A percentile compares a stretch with the other conserved stretches of the same genome.
These are phyloP conservation scores for Noturus placidus DNA, from an alignment of 2,113 vertebrate genomes.

Conservation along the genomic window DNA sequence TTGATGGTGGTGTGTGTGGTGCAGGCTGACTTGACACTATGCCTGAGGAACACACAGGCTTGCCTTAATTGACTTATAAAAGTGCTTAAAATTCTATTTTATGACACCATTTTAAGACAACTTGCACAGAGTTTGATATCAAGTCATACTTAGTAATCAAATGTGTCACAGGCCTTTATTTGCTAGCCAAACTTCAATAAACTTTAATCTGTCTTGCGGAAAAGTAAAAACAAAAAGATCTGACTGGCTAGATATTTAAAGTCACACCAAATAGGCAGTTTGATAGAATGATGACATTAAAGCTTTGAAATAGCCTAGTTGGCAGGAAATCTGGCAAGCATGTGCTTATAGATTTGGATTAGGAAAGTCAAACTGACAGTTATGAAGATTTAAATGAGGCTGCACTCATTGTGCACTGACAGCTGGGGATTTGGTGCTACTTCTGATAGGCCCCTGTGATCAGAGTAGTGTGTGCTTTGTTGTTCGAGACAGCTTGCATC, in stretches of 20 bases:
- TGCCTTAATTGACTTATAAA: slow-evolving; percentile 76
- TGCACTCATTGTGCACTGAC: slow-evolving; percentile 72
- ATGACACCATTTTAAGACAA: slow-evolving; percentile 69
- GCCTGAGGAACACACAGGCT: slow-evolving; percentile 57
- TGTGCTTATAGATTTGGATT: slow-evolving; percentile 37
- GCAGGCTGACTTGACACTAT: slow-evolving; percentile 65
- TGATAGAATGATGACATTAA: slow-evolving; percentile 43
- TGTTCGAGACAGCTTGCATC: slow-evolving; percentile 52
- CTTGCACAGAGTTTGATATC: slow-evolving; percentile 67
- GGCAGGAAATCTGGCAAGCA: slow-evolving; percentile 24
- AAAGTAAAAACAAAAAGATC: slow-evolving; percentile 54
- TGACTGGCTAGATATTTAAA: slow-evolving; percentile 47
- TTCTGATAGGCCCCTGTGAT: slow-evolving; percentile 69
- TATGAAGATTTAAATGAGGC: slow-evolving; percentile 66
- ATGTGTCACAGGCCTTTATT: slow-evolving; percentile 63
- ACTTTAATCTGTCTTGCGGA: slow-evolving; percentile 42
- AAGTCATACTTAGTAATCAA: slow-evolving; percentile 68
- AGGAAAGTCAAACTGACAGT: slow-evolving; percentile 62
- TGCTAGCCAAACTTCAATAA: slow-evolving; percentile 57
- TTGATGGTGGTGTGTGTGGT: slow-evolving; percentile 51
- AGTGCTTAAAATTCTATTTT: slow-evolving; percentile 68
- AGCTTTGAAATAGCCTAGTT: slow-evolving; percentile 37
- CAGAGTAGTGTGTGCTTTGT: slow-evolving; percentile 57
- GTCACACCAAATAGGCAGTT: slow-evolving; percentile 54
- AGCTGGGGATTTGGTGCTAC: slow-evolving; percentile 64